Evolutionary conservation across 2,888 invertebrate genomes (phyloP).

Genomic region (Helobdella robusta): DNA sequence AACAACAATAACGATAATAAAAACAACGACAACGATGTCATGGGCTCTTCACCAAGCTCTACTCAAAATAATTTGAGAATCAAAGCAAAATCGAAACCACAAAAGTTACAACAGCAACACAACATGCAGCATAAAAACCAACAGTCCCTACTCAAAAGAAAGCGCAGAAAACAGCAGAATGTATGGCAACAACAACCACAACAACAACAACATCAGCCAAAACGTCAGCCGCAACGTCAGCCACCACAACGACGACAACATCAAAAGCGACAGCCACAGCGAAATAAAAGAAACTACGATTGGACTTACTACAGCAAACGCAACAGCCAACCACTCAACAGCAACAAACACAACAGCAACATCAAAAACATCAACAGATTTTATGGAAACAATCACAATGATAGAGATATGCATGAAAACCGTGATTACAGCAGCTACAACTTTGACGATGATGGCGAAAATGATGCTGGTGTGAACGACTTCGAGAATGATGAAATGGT

Average conservation of each 20-base stretch:
- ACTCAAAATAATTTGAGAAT: too few species aligned
- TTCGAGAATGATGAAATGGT: not conserved
- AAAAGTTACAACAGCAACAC: too few species aligned
- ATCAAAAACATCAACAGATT: not conserved
- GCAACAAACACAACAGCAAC: not conserved
- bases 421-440: not conserved
- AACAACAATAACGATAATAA: conserved; percentile 9
- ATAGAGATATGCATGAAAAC: too few species aligned
- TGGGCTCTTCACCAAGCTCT: too few species aligned
- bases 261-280: not conserved
- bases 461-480: not conserved
- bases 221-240: conserved; percentile 5
- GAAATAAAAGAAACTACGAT: not conserved
- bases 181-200: not conserved
- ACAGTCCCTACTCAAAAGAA: not conserved
- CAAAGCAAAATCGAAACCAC: too few species aligned
- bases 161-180: not conserved
- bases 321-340: not conserved
- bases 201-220: not conserved
- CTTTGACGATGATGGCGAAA: not conserved
- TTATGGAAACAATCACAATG: too few species aligned
- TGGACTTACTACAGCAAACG: not conserved
- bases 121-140: not conserved
- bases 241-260: conserved; percentile 1
- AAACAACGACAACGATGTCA: too few species aligned